phyloP scores from a whole-genome alignment of 2,888 invertebrate genomes.

The Drosophila quasianomalipes region DNA sequence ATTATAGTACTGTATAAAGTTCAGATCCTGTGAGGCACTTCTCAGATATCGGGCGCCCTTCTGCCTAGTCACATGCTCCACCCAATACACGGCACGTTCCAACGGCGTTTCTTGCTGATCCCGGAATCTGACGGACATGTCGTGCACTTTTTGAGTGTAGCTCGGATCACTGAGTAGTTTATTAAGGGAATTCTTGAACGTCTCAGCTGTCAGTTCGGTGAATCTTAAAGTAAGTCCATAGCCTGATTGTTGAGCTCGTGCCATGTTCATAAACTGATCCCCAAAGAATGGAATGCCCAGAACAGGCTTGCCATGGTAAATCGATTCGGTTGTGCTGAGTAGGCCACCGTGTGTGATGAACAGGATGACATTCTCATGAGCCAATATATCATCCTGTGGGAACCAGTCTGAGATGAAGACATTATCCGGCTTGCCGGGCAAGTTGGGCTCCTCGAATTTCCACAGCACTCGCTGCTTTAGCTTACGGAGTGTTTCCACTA shows the following conservation, averaged over 20 bases:
- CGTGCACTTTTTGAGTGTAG: slow-evolving; percentile 51
- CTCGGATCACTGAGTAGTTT: slow-evolving; percentile 63
- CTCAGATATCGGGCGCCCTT: slow-evolving; percentile 83
- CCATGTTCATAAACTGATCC: slow-evolving; percentile 86
- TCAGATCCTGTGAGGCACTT: slow-evolving; percentile 78
- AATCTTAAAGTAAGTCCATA: slow-evolving; percentile 84
- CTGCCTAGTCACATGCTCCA: slow-evolving; percentile 82
- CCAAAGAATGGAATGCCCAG: slow-evolving; percentile 86
- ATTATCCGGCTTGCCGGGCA: slow-evolving; percentile 81
- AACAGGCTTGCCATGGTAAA: slow-evolving; percentile 86
- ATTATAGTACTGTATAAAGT: slow-evolving; percentile 78
- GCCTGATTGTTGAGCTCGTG: slow-evolving; percentile 84
- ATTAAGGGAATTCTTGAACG: slow-evolving; percentile 67
- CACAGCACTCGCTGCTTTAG: slow-evolving; percentile 85
- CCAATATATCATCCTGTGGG: slow-evolving; percentile 86
- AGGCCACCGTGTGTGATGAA: slow-evolving; percentile 86
- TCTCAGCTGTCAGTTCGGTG: slow-evolving; percentile 77
- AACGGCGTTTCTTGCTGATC: slow-evolving; percentile 80
- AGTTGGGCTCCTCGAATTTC: slow-evolving; percentile 84
- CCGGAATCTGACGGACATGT: slow-evolving; percentile 72
- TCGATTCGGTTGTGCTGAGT: slow-evolving; percentile 86
- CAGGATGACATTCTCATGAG: slow-evolving; percentile 85
- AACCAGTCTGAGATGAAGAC: slow-evolving; percentile 85
- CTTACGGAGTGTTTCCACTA: slow-evolving; percentile 72
- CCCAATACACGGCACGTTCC: slow-evolving; percentile 81